Evolutionary conservation across 2,113 vertebrate genomes (phyloP).

Genomic region (Centropus bengalensis): DNA sequence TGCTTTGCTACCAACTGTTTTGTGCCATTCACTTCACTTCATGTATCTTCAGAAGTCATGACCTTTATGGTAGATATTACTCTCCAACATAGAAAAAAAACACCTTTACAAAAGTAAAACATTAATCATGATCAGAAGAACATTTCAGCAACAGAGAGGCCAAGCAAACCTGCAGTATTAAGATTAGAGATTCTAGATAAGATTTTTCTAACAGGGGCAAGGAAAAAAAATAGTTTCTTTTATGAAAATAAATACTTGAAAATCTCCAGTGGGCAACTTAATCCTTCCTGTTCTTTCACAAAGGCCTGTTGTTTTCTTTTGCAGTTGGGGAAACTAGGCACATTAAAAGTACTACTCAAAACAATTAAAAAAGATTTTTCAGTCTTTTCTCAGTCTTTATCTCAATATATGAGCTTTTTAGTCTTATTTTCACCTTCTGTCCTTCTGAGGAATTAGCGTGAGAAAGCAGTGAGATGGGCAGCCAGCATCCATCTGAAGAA

Average conservation of each 20-base stretch:
- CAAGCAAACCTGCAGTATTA: neutral
- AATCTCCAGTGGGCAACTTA: neutral
- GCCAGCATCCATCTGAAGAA: neutral
- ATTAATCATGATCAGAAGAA: neutral
- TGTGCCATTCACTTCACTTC: slow-evolving; percentile 63
- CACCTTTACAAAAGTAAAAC: slow-evolving; percentile 32
- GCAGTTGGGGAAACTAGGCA: neutral
- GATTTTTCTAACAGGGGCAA: neutral
- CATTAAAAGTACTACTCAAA: neutral
- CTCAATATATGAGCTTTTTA: neutral
- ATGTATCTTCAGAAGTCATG: slow-evolving; percentile 53
- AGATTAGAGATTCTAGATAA: neutral
- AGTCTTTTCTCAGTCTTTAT: neutral
- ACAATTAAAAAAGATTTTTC: neutral
- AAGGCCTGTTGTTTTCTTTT: neutral
- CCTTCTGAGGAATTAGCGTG: neutral
- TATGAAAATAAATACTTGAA: neutral
- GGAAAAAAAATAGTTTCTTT: neutral
- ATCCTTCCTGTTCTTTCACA: neutral
- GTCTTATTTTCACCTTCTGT: neutral
- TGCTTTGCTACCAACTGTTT: slow-evolving; percentile 69
- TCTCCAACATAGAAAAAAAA: slow-evolving; percentile 32
- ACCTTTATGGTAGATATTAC: slow-evolving; percentile 55
- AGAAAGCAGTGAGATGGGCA: neutral
- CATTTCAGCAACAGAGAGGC: neutral